phyloP scores from a whole-genome alignment of 2,888 invertebrate genomes.

The Tholera decimalis region DNA sequence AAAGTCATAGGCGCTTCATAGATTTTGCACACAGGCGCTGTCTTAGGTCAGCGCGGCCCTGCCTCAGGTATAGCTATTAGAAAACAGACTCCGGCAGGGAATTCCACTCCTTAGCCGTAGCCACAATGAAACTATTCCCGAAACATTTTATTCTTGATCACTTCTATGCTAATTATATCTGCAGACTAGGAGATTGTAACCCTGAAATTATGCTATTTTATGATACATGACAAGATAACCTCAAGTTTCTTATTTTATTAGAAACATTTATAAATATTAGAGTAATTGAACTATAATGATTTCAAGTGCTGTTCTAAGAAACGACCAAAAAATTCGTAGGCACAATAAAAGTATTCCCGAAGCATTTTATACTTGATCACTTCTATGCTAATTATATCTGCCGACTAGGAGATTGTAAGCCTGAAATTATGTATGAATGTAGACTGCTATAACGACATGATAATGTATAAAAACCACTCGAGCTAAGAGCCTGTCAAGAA shows the following conservation, averaged over 20 bases:
- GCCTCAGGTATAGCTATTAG: too few relatives aligned
- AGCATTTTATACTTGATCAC: too few relatives aligned
- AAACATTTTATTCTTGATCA: too few relatives aligned
- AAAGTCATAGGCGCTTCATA: too few relatives aligned
- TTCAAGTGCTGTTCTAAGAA: background rate
- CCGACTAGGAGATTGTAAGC: conserved; percentile 17
- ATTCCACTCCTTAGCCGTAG: too few relatives aligned
- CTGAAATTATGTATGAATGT: conserved; percentile 33
- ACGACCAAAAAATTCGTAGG: background rate
- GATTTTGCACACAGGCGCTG: too few relatives aligned
- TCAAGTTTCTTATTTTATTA: background rate
- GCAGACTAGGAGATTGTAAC: conserved; percentile 17
- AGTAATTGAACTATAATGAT: background rate
- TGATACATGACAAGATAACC: background rate
- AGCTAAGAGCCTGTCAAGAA: conserved; percentile 60
- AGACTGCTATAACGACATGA: conserved; percentile 32
- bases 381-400: conserved; percentile 16
- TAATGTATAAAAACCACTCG: conserved; percentile 43
- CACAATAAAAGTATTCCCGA: too few relatives aligned
- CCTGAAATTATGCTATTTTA: conserved; percentile 35
- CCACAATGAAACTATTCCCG: too few relatives aligned
- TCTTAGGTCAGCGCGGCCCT: too few relatives aligned
- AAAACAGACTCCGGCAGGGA: too few relatives aligned
- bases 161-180: conserved; percentile 21
- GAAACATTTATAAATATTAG: background rate